Evolutionary conservation across 2,113 vertebrate genomes (phyloP), one percentile per base, ranked within the genome.

Genomic region (Myotis lucifugus): DNA sequence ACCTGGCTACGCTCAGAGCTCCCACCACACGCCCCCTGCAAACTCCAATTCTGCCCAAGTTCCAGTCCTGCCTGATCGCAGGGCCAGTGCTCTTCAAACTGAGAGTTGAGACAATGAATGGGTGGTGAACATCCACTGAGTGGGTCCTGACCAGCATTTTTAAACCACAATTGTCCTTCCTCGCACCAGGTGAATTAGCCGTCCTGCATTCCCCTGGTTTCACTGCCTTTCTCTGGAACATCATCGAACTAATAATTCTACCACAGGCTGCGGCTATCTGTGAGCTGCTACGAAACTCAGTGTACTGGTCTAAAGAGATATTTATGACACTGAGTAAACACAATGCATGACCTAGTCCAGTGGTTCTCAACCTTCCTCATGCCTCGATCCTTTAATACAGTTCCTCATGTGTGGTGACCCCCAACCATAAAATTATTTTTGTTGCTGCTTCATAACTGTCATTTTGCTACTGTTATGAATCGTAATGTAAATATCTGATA

Each of bases 11-110:
- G 23, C 6, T 12, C 18, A 73, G 46, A 86, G 46, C 17, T 11
- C 6, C 1, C 67, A 2, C 18, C 12, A 19, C 25, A 52, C 7
- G 1, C 15, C 1, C 52, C 37, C 46, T 0, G 3, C 59, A 19
- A 79, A 8, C 17, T 17, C 19, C 1, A 10, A 34, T 1, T 76
- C 40, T 48, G 17, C 29, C 72, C 56, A 85, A 69, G 83, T 59
- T 34, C 32, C 9, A 34, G 5, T 5, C 66, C 12, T 8, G 6
- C 8, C 6, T 3, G 52, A 40, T 27, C 32, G 76, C 88, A 17
- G 70, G 29, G 17, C 5, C 69, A 27, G 7, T 19, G 61, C 32
- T 77, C 70, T 76, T 37, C 59, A 81, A 17, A 77, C 67, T 18
- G 18, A 37, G 23, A 61, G 10, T 11, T 54, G 42, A 61, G 61